These are phyloP conservation scores for Formica selysi DNA, from an alignment of 1,140 invertebrate genomes.

Conservation along the genomic window DNA sequence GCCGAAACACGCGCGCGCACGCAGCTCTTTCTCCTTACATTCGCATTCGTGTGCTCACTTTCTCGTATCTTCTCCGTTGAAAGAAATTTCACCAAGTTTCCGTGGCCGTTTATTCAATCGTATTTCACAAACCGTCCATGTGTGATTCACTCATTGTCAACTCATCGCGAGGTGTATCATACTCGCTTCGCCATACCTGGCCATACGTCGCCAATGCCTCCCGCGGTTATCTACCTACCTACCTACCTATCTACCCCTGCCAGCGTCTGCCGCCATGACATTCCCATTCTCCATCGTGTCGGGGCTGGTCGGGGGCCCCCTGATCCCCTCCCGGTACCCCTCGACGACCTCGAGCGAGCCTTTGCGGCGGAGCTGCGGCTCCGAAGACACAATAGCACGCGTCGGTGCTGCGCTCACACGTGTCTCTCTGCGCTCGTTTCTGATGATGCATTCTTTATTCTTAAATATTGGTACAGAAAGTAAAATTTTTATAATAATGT, in stretches of 20 bases:
- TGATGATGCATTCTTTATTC: background rate
- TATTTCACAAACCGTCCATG: constrained; percentile 5
- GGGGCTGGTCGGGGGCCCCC: no score
- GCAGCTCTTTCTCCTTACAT: background rate
- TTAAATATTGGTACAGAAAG: background rate
- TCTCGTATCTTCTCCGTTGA: background rate
- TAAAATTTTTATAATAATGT: background rate
- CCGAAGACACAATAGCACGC: constrained; percentile 7
- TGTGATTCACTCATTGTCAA: constrained; percentile 39
- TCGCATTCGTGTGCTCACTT: background rate
- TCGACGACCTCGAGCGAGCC: constrained; percentile 43
- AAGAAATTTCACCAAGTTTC: background rate
- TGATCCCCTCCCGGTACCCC: background rate
- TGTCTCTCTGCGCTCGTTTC: background rate
- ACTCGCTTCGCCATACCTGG: constrained; percentile 47
- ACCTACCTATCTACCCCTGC: background rate
- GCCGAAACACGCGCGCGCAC: constrained; percentile 27
- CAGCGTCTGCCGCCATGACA: constrained; percentile 47
- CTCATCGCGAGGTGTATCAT: constrained; percentile 23
- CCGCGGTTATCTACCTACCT: constrained; percentile 20
- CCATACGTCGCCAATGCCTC: background rate
- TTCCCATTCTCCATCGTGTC: background rate
- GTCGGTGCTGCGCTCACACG: background rate
- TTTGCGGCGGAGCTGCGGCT: constrained; percentile 13
- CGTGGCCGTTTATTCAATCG: background rate